These are phyloP conservation scores for Gastrophysa polygoni DNA, from an alignment of 2,888 invertebrate species.

Conservation along the genomic window DNA sequence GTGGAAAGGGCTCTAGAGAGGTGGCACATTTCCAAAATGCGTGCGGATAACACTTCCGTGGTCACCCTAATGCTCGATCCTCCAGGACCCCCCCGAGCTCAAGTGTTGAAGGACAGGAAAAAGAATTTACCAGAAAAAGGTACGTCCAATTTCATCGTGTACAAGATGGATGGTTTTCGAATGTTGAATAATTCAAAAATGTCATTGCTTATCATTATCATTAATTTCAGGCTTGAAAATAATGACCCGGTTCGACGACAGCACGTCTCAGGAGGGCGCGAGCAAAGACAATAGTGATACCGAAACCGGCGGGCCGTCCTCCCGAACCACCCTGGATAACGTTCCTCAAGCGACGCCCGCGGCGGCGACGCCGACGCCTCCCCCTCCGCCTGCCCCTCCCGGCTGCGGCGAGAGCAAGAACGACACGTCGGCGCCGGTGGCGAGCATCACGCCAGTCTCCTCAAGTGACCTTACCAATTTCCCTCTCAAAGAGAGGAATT, in stretches of 20 bases:
- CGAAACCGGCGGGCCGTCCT: constrained; percentile 3
- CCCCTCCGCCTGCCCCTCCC: neutral
- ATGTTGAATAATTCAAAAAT: neutral
- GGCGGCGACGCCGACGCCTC: neutral
- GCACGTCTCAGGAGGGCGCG: constrained; percentile 28
- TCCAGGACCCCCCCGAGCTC: constrained; percentile 77
- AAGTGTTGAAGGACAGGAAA: constrained; percentile 61
- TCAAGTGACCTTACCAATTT: constrained; percentile 42
- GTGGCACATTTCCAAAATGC: constrained; percentile 84
- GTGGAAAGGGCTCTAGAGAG: constrained; percentile 81
- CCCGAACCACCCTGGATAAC: constrained; percentile 21
- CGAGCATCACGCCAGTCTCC: constrained; percentile 39
- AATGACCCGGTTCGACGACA: constrained; percentile 49
- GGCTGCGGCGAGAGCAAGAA: constrained; percentile 21
- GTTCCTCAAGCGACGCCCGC: constrained; percentile 17
- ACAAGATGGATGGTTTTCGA: no score
- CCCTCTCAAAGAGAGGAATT: constrained; percentile 49
- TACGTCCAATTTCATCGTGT: no score
- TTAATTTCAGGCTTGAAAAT: constrained; percentile 49
- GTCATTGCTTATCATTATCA: no score
- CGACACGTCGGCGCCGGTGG: constrained; percentile 22
- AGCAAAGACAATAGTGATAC: constrained; percentile 30
- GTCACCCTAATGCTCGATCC: constrained; percentile 92
- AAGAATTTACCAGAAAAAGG: constrained; percentile 44
- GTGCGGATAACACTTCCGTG: constrained; percentile 96